Evolutionary conservation across 2,113 vertebrate species (phyloP).

Genomic region (Helogale parvula): DNA sequence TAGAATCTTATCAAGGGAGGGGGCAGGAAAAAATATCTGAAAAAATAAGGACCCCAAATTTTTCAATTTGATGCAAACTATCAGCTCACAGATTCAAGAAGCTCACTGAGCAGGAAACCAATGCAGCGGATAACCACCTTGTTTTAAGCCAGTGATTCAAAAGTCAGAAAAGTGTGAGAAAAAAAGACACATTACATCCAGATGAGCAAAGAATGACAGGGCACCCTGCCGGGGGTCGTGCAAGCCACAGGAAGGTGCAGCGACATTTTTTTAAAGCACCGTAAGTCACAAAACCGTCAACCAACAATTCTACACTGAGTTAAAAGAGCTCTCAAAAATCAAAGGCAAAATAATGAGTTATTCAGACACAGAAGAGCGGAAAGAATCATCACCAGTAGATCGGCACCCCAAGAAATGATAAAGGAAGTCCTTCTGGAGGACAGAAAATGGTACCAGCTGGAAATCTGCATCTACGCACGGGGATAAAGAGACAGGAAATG

Average conservation of each 20-base stretch:
- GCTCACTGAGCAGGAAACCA: background rate
- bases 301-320: background rate
- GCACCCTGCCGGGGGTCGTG: accelerated
- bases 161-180: background rate
- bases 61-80: background rate
- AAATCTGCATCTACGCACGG: too few relatives aligned
- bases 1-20: background rate
- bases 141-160: background rate
- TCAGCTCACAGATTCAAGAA: background rate
- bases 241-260: background rate
- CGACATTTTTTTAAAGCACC: background rate
- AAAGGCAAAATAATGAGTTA: background rate
- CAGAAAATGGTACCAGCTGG: background rate
- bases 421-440: background rate
- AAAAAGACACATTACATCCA: background rate
- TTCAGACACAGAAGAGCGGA: background rate
- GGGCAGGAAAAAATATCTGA: background rate
- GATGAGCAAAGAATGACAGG: background rate
- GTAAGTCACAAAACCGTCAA: background rate
- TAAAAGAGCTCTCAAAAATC: background rate
- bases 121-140: background rate
- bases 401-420: background rate
- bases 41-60: background rate
- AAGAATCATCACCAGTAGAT: background rate
- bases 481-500: background rate